Percentiles rank a stretch among this genome's conserved stretches.
These are phyloP conservation scores for Drosophila barbarae DNA, from an alignment of 2,888 invertebrate species.

Conservation along the genomic window DNA sequence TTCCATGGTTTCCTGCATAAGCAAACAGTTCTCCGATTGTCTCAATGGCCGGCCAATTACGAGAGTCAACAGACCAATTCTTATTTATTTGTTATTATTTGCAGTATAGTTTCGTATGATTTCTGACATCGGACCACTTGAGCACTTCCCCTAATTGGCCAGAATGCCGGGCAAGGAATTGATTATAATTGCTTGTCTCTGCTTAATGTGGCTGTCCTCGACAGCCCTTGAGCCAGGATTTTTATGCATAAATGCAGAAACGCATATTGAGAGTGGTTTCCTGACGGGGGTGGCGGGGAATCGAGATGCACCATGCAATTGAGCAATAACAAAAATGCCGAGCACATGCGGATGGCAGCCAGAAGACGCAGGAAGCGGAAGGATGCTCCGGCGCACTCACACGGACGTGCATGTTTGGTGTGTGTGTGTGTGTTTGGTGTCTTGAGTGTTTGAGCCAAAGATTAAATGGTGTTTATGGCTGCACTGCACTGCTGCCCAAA, in stretches of 20 bases:
- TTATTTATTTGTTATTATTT: conserved; percentile 35
- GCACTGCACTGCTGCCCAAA: conserved; percentile 31
- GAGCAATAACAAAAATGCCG: conserved; percentile 52
- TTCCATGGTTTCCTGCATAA: conserved; percentile 6
- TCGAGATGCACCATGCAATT: conserved; percentile 23
- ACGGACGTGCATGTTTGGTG: conserved; percentile 16
- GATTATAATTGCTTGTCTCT: conserved; percentile 65
- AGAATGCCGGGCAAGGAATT: conserved; percentile 34
- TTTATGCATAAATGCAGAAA: conserved; percentile 40
- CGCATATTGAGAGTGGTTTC: conserved; percentile 14
- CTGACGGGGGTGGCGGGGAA: neutral
- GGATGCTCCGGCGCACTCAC: conserved; percentile 31
- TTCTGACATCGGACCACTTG: neutral
- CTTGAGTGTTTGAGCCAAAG: conserved; percentile 71
- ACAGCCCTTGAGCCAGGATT: conserved; percentile 43
- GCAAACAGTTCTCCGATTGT: conserved; percentile 22
- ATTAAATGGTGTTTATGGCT: conserved; percentile 74
- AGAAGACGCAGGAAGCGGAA: conserved; percentile 39
- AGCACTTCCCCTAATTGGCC: conserved; percentile 62
- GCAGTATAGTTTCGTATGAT: conserved; percentile 3
- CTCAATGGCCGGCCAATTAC: conserved; percentile 25
- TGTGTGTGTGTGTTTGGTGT: conserved; percentile 10
- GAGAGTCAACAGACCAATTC: conserved; percentile 24
- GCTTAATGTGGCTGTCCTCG: conserved; percentile 55
- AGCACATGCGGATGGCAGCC: conserved; percentile 43